Evolutionary conservation across 35 echinoderm and acorn worm species (phyloP), one percentile per base, ranked within the genome.

Genomic region (Lytechinus variegatus): DNA sequence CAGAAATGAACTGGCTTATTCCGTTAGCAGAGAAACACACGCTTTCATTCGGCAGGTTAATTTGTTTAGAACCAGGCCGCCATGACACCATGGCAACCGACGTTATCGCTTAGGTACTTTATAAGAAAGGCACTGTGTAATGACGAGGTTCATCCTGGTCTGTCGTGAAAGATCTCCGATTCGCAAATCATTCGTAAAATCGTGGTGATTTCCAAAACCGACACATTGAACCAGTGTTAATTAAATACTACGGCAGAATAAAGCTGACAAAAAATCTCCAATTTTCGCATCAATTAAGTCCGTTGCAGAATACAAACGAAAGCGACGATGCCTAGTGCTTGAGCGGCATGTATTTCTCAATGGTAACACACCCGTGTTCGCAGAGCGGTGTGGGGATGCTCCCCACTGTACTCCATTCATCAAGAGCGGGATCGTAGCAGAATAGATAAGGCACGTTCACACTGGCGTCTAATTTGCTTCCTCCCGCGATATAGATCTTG

Each of bases 301-400:
- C 14, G 6, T 1, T 79, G 33, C 33, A 79, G 66, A 79, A 79
- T 79, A 79, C 66, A 24, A 6, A n/a, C 66, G 66, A 79, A 79
- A 71, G 19, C 13, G 61, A 24, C 61, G 19, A 71, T 79, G 66
- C 14, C 66, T 19, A 27, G n/a, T 93, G 92, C 55, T 93, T 93
- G 92, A 93, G 56, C 14, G 98, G 97, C 58, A 99, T 97, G 95
- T 99, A 99, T 71, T 98, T 99, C 71, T 99, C 97, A 86, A 99
- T 99, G 14, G 96, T 97, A 10, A 99, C 98, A 94, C 98, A 99
- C 9, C 98, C 98, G 92, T 99, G 98, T 86, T 99, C 98, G 72
- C 95, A 98, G 5, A 99, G 97, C 6, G 98, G 98, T 33, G 95
- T 91, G 5, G 98, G 97, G 95, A 97, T 95, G 13, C 89, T 95